Evolutionary conservation across 2,113 vertebrate genomes (phyloP).

Genomic region (Microtus oregoni): DNA sequence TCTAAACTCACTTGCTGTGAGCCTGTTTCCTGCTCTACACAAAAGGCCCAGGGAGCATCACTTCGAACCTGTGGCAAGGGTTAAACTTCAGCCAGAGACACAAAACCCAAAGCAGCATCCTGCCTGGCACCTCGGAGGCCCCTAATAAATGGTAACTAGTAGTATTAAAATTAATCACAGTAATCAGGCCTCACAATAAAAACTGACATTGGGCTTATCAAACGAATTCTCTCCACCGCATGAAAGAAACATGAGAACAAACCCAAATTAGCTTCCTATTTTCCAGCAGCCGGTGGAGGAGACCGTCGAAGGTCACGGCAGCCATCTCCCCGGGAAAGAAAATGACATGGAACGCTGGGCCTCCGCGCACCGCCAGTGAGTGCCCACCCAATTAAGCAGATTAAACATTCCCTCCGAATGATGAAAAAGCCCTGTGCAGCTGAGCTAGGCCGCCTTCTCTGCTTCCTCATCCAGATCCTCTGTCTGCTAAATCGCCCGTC

Average conservation of each 20-base stretch:
- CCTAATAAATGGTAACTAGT: conserved; percentile 76
- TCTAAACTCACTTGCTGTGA: not conserved
- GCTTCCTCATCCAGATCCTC: conserved; percentile 74
- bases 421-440: conserved; percentile 76
- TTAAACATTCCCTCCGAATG: conserved; percentile 77
- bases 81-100: conserved; percentile 32
- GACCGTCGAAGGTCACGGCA: conserved; percentile 76
- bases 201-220: conserved; percentile 77
- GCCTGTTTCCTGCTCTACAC: not conserved
- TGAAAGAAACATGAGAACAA: conserved; percentile 83
- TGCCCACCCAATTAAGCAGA: conserved; percentile 83
- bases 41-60: not conserved
- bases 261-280: conserved; percentile 79
- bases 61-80: not conserved
- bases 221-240: conserved; percentile 60
- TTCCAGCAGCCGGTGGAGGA: conserved; percentile 70
- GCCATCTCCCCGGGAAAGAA: conserved; percentile 70
- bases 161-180: conserved; percentile 80
- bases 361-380: conserved; percentile 66
- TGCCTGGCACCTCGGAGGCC: conserved; percentile 39
- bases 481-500: conserved; percentile 81
- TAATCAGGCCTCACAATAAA: conserved; percentile 81
- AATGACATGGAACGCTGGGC: conserved; percentile 64
- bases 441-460: conserved; percentile 72
- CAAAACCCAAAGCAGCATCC: not conserved